Conservation (phyloP, 2,888 invertebrate genomes). For the Plagiodera versicolora region DNA sequence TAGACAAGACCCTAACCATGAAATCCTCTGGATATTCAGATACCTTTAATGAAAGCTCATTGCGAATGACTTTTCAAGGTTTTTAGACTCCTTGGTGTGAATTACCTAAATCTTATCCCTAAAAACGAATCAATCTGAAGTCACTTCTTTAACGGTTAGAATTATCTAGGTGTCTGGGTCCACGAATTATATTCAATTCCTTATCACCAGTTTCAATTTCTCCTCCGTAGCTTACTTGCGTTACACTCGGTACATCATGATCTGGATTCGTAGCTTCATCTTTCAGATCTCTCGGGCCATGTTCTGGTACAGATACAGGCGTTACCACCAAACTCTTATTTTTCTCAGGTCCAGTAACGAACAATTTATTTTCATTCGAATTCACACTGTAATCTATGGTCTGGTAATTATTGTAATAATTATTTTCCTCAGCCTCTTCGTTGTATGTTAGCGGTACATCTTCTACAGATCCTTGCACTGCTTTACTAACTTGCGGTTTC, state of each 20-base stretch:
- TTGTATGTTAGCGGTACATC: constrained; percentile 34
- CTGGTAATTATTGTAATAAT: constrained; percentile 14
- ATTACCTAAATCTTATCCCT: no score
- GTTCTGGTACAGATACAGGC: constrained; percentile 66
- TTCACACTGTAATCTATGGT: constrained; percentile 7
- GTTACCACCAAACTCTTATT: constrained; percentile 54
- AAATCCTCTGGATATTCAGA: no score
- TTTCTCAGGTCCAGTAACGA: constrained; percentile 68
- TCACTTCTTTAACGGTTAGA: neutral
- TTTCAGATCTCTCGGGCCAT: constrained; percentile 60
- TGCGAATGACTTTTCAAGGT: no score
- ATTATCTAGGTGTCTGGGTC: neutral
- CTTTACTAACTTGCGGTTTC: constrained; percentile 24
- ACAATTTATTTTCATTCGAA: constrained; percentile 57
- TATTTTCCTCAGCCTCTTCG: neutral
- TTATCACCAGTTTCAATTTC: no score
- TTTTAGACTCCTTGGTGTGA: no score
- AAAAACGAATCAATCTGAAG: no score
- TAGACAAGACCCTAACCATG: no score
- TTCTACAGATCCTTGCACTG: constrained; percentile 42
- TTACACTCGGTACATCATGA: neutral
- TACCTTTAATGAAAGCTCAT: no score
- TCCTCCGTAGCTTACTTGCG: no score
- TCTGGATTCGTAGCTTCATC: neutral
- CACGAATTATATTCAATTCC: neutral